phyloP scores from a whole-genome alignment of 2,888 invertebrate genomes.

The Cheilosia vulpina region DNA sequence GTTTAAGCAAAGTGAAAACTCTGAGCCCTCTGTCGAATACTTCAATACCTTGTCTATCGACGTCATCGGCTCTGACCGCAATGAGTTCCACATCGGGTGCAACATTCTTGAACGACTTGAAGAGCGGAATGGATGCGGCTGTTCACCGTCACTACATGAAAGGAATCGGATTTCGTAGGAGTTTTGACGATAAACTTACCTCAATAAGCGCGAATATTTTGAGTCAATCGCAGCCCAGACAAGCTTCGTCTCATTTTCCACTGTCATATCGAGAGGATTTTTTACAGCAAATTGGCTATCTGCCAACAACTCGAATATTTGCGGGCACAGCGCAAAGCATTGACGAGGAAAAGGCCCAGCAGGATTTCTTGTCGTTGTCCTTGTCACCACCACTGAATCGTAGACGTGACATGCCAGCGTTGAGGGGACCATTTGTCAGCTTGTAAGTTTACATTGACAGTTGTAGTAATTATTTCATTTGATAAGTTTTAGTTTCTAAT shows the following conservation, averaged over 20 bases:
- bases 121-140: constrained; percentile 47
- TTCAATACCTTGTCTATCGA: constrained; percentile 61
- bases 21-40: constrained; percentile 78
- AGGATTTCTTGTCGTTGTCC: constrained; percentile 83
- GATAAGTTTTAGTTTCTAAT: too few species aligned
- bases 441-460: constrained; percentile 82
- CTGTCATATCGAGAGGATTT: constrained; percentile 83
- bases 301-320: constrained; percentile 82
- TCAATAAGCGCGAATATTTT: constrained; percentile 68
- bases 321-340: constrained; percentile 80
- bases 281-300: constrained; percentile 83
- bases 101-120: constrained; percentile 53
- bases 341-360: constrained; percentile 82
- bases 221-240: constrained; percentile 74
- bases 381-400: constrained; percentile 83
- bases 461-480: too few species aligned
- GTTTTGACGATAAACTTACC: constrained; percentile 82
- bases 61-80: constrained; percentile 67
- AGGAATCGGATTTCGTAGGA: constrained; percentile 82
- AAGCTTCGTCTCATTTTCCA: constrained; percentile 81
- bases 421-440: constrained; percentile 83
- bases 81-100: constrained; percentile 52
- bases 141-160: constrained; percentile 77
- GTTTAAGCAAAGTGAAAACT: constrained; percentile 78
- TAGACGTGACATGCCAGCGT: constrained; percentile 83